Conservation (phyloP, 2,888 invertebrate species). For the Heliothis peltigera region DNA sequence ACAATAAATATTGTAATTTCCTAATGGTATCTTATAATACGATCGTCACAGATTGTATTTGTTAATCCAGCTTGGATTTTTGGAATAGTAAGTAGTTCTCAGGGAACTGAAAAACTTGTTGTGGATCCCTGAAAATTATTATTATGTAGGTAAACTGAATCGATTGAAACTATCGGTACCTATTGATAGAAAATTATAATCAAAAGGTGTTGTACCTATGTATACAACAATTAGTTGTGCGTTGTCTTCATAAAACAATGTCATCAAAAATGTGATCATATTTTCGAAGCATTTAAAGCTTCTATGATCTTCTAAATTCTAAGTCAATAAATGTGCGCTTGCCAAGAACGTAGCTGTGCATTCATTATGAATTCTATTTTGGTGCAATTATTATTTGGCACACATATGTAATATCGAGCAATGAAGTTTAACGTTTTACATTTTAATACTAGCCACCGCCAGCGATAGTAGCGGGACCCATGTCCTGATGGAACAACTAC, state of each 20-base stretch:
- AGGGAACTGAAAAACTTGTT: too few relatives aligned
- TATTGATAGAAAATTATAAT: too few relatives aligned
- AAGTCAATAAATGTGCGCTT: slow-evolving; percentile 24
- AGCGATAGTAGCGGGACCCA: too few relatives aligned
- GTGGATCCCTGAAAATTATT: too few relatives aligned
- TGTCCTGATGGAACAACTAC: too few relatives aligned
- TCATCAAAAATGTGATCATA: slow-evolving; percentile 15
- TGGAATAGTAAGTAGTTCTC: too few relatives aligned
- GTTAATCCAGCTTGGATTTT: background rate
- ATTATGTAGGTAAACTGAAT: too few relatives aligned
- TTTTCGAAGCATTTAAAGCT: slow-evolving; percentile 21
- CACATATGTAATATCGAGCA: slow-evolving; percentile 5
- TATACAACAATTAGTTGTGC: too few relatives aligned
- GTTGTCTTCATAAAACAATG: background rate
- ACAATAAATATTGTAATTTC: background rate
- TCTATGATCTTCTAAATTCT: slow-evolving; percentile 8
- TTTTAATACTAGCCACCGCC: background rate
- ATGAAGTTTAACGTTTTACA: slow-evolving; percentile 12
- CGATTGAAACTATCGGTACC: too few relatives aligned
- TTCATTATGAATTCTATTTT: slow-evolving; percentile 42
- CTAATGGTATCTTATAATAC: background rate
- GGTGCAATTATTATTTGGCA: slow-evolving; percentile 13
- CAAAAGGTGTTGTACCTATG: too few relatives aligned
- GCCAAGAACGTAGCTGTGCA: slow-evolving; percentile 44
- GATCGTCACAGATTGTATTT: background rate